Conservation (phyloP, 2,113 vertebrate genomes). For the Callipepla californica region DNA sequence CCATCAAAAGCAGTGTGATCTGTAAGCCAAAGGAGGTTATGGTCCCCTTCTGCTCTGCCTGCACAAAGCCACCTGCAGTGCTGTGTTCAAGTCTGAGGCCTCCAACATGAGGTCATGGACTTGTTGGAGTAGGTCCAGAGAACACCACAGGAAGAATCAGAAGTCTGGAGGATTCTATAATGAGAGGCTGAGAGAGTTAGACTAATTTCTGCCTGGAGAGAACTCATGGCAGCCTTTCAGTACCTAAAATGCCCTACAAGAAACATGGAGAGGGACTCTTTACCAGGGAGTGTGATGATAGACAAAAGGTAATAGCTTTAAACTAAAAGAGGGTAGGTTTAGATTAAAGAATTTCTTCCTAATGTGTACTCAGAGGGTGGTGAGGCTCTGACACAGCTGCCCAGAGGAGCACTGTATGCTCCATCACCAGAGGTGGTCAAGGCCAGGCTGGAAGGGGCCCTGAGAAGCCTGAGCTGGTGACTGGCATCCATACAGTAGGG, state of each 20-base stretch:
- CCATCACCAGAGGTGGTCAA: no score
- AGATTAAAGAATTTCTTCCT: background rate
- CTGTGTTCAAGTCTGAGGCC: background rate
- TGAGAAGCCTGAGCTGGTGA: no score
- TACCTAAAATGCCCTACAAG: background rate
- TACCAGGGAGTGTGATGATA: background rate
- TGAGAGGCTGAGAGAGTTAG: background rate
- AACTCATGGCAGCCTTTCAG: background rate
- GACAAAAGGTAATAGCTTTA: background rate
- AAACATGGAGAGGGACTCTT: background rate
- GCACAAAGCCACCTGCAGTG: background rate
- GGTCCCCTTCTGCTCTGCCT: background rate
- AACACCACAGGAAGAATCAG: background rate
- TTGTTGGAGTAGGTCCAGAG: background rate
- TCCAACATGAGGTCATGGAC: background rate
- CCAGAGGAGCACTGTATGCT: no score
- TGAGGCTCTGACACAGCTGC: no score
- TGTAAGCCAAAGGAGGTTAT: background rate
- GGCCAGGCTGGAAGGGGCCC: no score
- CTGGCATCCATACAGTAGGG: no score
- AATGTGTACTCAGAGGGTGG: no score
- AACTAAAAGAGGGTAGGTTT: background rate
- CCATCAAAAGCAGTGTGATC: background rate
- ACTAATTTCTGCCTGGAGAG: background rate
- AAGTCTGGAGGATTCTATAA: background rate